Base-by-base conservation (phyloP, 2,113 vertebrate species). In the Serinus canaria region DNA sequence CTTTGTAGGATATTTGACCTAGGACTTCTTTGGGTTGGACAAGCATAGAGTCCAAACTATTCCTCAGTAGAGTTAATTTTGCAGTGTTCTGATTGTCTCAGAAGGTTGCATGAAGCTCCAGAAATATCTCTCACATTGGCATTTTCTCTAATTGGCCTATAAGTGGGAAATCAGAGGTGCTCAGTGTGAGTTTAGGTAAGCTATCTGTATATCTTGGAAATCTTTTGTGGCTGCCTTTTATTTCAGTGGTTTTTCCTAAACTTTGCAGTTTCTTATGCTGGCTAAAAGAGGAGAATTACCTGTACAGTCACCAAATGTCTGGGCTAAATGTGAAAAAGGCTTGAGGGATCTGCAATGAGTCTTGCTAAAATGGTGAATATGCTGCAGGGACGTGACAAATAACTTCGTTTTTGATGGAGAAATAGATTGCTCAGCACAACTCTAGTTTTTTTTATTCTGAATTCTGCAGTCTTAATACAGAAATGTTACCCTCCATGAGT, bases 91-190 rank as follows among this genome's bases (percentile, higher is more conserved):
- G 15, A 39, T 79, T 39, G 28, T 78, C 21, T 91, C 28, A 43
- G 59, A 72, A 78, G 19, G 14, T 11, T 63, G 4, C 64, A 56
- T 44, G 39, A 72, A 75, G 13, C 20, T 83, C 11, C 21, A 55
- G 31, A 67, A 46, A 20, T n/a, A 5, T 33, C 6, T 75, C n/a
- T 49, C 18, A 39, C 0, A 1, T 17, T 52, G 50, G 2, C 15
- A 20, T 62, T 79, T 90, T 59, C 37, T 72, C 58, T 62, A 28
- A 68, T 86, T 89, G 37, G 39, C 16, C 52, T 21, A 33, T 43
- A 24, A 5, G 6, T 70, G n/a, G 19, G 35, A 82, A 87, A 66
- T 63, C 20, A 52, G 49, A 75, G 25, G 20, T 37, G 16, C 18
- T 76, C 30, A 55, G 49, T 55, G 37, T 69, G 50, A 83, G 28